Evolutionary conservation across 1,140 invertebrate genomes (phyloP), one percentile per base, ranked within the genome.

Genomic region (Cardiocondyla obscurior): DNA sequence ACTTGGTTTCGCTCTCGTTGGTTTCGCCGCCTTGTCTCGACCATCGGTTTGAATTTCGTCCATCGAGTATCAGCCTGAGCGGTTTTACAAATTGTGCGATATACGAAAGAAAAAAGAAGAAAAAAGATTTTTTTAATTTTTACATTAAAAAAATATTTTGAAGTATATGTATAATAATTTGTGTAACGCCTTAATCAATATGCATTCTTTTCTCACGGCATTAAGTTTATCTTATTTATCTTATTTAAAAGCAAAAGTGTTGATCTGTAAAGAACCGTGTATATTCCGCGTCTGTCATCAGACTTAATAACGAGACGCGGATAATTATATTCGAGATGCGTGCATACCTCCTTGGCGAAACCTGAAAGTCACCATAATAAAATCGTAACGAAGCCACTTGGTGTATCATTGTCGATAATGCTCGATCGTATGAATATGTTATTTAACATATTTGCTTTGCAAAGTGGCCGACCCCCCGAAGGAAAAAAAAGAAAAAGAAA

Each of bases 1-100:
- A 53, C 49, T 42, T 30, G 19, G 16, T 30, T 69, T n/a, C n/a
- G 3, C n/a, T 42, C 44, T 67, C 46, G 33, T 46, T 58, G 33
- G 36, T 79, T 82, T 69, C 51, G 74, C 84, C 74, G 49, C 82
- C 49, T 83, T 55, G 69, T 36, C 55, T 22, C 53, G 36, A 39
- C 57, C 25, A 22, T 72, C 25, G 33, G 16, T 14, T 28, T 44
- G 60, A 67, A 51, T 77, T 77, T 77, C 19, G 46, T 51, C 44
- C 19, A 25, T 22, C 10, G 16, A 49, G 42, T 28, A 30, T 19
- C 14, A 36, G 58, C 49, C 33, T 16, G 74, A 49, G 22, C 33
- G 22, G 25, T 39, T 53, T 36, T 10, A 1, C 62, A 39, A 16
- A 22, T 74, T 33, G 16, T 12, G 55, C 39, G 36, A 65, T 51